A percentile compares a stretch with the other conserved stretches of the same genome.
Conservation (phyloP, 2,113 vertebrate species). For the Lampris megalopsis region DNA sequence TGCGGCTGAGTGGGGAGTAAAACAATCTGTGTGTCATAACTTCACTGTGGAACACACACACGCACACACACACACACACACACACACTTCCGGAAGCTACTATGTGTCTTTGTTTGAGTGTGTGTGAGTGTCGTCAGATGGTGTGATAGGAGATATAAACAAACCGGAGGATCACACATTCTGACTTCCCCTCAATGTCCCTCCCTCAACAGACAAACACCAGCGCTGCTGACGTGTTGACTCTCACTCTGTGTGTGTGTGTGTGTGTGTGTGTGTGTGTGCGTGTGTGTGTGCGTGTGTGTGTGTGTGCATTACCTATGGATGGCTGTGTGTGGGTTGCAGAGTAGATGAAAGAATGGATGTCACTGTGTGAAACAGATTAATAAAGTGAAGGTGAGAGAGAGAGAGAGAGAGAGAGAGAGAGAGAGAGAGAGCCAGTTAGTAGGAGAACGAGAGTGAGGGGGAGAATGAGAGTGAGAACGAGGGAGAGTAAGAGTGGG, state of each 20-base stretch:
- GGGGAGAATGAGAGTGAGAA: neutral
- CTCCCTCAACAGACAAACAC: constrained; percentile 69
- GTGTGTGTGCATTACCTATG: neutral
- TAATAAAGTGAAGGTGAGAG: too few species aligned
- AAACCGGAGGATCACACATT: constrained; percentile 64
- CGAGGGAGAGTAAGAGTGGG: neutral
- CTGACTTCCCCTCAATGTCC: constrained; percentile 62
- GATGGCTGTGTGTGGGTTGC: neutral
- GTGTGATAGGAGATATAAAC: constrained; percentile 65
- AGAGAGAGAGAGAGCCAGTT: neutral
- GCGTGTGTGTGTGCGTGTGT: constrained; percentile 19
- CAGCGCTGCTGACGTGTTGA: constrained; percentile 55
- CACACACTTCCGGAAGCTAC: constrained; percentile 39
- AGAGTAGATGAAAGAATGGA: neutral
- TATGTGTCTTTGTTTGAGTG: constrained; percentile 62
- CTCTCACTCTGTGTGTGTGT: constrained; percentile 47
- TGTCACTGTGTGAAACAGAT: neutral
- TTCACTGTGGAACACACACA: neutral
- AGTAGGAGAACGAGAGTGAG: neutral
- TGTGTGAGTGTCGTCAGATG: constrained; percentile 61
- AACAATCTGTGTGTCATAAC: too few species aligned
- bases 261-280: constrained; percentile 16
- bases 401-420: neutral
- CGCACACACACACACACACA: neutral
- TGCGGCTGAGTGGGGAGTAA: too few species aligned